phyloP scores from a whole-genome alignment of 2,888 invertebrate genomes.

The Syritta pipiens region DNA sequence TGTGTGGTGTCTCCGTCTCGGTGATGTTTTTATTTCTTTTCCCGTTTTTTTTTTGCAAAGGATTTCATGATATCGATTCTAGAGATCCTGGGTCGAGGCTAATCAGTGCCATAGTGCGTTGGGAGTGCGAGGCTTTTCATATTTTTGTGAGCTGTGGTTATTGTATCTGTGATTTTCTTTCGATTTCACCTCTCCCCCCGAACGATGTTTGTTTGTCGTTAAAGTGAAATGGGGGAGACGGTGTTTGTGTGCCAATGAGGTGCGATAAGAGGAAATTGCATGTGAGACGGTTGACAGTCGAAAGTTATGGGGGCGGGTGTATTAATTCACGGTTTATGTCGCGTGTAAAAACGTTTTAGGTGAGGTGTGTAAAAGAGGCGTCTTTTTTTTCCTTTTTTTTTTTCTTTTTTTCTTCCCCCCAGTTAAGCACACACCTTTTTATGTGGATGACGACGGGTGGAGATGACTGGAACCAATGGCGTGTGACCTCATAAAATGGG shows the following conservation, averaged over 20 bases:
- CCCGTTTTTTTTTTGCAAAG: neutral
- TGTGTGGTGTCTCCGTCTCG: neutral
- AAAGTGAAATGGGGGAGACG: conserved; percentile 40
- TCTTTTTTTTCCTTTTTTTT: no score
- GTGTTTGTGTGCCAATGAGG: conserved; percentile 59
- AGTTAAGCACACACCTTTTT: no score
- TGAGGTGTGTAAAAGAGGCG: no score
- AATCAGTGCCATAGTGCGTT: conserved; percentile 67
- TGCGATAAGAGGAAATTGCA: conserved; percentile 65
- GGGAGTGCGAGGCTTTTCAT: conserved; percentile 30
- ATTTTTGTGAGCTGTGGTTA: conserved; percentile 27
- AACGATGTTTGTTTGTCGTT: conserved; percentile 12
- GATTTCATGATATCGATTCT: neutral
- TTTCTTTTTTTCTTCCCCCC: no score
- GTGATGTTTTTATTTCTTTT: neutral
- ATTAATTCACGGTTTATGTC: no score
- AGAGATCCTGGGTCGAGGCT: conserved; percentile 39
- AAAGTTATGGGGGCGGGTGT: no score
- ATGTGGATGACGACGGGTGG: no score
- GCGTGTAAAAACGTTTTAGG: no score
- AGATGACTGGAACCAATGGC: no score
- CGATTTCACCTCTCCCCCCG: neutral
- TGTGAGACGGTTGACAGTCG: conserved; percentile 48
- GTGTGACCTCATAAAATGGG: no score
- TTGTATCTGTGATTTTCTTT: conserved; percentile 29